These are phyloP conservation scores for Physocephala rufipes DNA, from an alignment of 2,888 invertebrate genomes.

Conservation along the genomic window DNA sequence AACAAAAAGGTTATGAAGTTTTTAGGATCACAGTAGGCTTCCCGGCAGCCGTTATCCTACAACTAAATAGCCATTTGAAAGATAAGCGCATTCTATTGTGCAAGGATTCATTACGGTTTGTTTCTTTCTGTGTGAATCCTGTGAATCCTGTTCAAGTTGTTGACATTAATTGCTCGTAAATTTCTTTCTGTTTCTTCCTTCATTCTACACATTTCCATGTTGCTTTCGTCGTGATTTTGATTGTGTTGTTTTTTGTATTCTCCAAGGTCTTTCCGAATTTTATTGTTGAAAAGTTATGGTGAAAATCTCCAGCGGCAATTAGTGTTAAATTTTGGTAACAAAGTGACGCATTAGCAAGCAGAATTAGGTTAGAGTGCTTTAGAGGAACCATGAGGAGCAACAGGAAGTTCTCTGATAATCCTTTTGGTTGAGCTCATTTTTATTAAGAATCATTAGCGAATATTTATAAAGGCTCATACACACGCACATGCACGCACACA, in stretches of 20 bases:
- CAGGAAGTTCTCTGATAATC: no score
- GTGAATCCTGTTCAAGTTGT: constrained; percentile 29
- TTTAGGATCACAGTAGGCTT: no score
- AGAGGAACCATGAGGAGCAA: neutral
- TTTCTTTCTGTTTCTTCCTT: constrained; percentile 5
- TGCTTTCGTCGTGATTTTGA: constrained; percentile 14
- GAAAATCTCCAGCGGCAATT: constrained; percentile 27
- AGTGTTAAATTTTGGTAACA: constrained; percentile 31
- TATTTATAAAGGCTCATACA: no score
- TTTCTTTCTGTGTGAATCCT: constrained; percentile 32
- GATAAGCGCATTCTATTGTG: neutral
- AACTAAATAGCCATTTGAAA: constrained; percentile 1
- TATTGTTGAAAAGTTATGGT: constrained; percentile 21
- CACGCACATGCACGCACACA: no score
- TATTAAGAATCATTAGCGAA: no score
- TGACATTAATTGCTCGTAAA: constrained; percentile 28
- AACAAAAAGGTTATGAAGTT: no score
- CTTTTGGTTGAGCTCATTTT: neutral
- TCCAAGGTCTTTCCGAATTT: constrained; percentile 29
- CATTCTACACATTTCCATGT: neutral
- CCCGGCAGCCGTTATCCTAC: neutral
- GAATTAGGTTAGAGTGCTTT: neutral
- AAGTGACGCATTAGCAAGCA: constrained; percentile 5
- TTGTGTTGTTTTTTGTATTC: constrained; percentile 16
- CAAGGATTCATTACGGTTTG: constrained; percentile 18